These are phyloP conservation scores for Etia nguti DNA, from an alignment of 2,113 vertebrate genomes.

Conservation along the genomic window DNA sequence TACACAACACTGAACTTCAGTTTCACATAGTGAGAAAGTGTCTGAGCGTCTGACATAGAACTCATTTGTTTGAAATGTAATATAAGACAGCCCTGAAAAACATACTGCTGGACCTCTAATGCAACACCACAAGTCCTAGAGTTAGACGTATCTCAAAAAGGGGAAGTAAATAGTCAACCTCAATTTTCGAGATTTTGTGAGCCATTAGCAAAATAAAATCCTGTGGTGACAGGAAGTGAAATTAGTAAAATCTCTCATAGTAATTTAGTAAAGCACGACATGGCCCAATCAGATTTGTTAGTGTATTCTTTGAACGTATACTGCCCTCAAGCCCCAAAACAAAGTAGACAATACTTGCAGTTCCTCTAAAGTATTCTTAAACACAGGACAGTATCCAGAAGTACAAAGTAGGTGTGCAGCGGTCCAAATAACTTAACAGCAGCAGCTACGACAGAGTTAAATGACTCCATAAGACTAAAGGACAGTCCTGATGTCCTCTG, in stretches of 20 bases:
- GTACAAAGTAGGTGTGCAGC: rapidly evolving
- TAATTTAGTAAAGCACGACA: not conserved
- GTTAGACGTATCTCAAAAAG: too few species aligned
- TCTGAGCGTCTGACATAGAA: not conserved
- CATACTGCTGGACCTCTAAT: not conserved
- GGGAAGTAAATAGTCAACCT: too few species aligned
- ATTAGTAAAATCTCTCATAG: not conserved
- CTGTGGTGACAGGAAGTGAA: not conserved
- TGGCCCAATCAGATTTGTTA: not conserved
- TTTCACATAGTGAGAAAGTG: not conserved
- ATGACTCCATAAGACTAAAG: not conserved
- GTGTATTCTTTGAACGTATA: not conserved
- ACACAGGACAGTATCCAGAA: not conserved
- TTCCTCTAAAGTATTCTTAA: not conserved
- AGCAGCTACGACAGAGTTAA: not conserved
- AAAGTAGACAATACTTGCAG: rapidly evolving
- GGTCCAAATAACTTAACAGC: not conserved
- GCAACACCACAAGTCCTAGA: not conserved
- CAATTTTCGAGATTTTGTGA: not conserved
- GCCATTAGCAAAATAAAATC: not conserved
- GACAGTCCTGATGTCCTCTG: not conserved
- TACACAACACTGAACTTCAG: not conserved
- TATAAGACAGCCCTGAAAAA: not conserved
- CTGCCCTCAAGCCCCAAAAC: not conserved
- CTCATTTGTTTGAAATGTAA: too few species aligned